phyloP scores from a whole-genome alignment of 2,113 vertebrate genomes.

The Morphnarchus princeps region DNA sequence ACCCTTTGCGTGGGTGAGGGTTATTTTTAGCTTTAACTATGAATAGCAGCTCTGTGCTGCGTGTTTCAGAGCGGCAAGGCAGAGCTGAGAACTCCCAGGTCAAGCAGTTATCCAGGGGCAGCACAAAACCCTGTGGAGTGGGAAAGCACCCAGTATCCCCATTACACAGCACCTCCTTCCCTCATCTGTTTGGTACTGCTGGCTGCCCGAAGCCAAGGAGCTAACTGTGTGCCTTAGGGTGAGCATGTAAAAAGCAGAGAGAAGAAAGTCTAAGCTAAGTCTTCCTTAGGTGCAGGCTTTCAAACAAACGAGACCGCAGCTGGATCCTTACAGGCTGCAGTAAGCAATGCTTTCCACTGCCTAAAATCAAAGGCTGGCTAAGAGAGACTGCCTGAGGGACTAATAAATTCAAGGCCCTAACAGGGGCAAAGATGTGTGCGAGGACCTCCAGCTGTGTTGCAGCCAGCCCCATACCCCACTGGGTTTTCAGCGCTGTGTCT shows the following conservation, averaged over 20 bases:
- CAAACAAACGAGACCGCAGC: accelerated
- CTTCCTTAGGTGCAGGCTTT: not conserved
- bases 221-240: not conserved
- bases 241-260: not conserved
- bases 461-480: not conserved
- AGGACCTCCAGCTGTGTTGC: not conserved
- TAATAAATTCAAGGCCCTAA: not conserved
- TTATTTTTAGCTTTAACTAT: constrained; percentile 29
- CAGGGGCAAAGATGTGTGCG: not conserved
- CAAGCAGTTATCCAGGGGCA: not conserved
- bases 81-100: not conserved
- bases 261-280: not conserved
- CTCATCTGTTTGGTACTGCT: not conserved
- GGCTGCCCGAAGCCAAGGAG: not conserved
- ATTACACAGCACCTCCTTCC: not conserved
- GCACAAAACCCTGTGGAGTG: not conserved
- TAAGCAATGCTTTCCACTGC: not conserved
- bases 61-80: not conserved
- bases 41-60: constrained; percentile 7
- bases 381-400: not conserved
- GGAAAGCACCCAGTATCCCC: not conserved
- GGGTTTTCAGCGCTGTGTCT: not conserved
- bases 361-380: not conserved
- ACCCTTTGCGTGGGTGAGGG: not conserved
- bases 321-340: not conserved